These are phyloP conservation scores for Rhinogobio ventralis DNA, from an alignment of 2,797 vertebrate genomes.

Conservation along the genomic window DNA sequence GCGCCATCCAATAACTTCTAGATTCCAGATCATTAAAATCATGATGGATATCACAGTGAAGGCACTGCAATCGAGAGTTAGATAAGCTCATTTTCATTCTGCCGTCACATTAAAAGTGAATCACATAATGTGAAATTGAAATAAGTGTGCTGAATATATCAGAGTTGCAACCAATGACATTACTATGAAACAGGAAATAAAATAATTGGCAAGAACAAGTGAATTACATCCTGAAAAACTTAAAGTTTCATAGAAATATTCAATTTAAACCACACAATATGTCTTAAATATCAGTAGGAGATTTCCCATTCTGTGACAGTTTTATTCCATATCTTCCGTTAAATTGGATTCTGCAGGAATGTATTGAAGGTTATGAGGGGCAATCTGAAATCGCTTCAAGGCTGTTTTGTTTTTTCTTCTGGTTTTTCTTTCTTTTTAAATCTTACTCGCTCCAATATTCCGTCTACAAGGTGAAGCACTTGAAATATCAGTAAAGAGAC, in stretches of 20 bases:
- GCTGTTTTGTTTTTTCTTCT: slow-evolving; percentile 51
- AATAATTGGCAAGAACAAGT: slow-evolving; percentile 34
- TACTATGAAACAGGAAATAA: slow-evolving; percentile 4
- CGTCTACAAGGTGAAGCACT: slow-evolving; percentile 59
- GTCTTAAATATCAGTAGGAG: slow-evolving; percentile 31
- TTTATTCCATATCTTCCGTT: slow-evolving; percentile 53
- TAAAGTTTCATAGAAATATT: slow-evolving; percentile 39
- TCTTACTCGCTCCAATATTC: slow-evolving; percentile 62
- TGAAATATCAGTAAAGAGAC: slow-evolving; percentile 65
- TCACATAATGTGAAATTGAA: slow-evolving; percentile 19
- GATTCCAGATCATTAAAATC: slow-evolving; percentile 38
- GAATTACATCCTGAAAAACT: not conserved
- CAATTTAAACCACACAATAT: slow-evolving; percentile 30
- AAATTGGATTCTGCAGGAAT: slow-evolving; percentile 56
- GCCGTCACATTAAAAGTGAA: not conserved
- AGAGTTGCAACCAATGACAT: slow-evolving; percentile 18
- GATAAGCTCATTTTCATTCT: slow-evolving; percentile 22
- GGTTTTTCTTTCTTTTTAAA: slow-evolving; percentile 48
- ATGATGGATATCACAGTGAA: slow-evolving; percentile 20
- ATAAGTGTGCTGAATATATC: slow-evolving; percentile 28
- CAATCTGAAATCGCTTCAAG: slow-evolving; percentile 53
- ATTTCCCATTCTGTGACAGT: slow-evolving; percentile 50
- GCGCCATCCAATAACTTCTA: slow-evolving; percentile 14
- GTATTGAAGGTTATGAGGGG: slow-evolving; percentile 45
- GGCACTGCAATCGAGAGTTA: not conserved